Evolutionary conservation across 2,888 invertebrate genomes (phyloP), one percentile per base, ranked within the genome.

Genomic region (Rhingia rostrata): DNA sequence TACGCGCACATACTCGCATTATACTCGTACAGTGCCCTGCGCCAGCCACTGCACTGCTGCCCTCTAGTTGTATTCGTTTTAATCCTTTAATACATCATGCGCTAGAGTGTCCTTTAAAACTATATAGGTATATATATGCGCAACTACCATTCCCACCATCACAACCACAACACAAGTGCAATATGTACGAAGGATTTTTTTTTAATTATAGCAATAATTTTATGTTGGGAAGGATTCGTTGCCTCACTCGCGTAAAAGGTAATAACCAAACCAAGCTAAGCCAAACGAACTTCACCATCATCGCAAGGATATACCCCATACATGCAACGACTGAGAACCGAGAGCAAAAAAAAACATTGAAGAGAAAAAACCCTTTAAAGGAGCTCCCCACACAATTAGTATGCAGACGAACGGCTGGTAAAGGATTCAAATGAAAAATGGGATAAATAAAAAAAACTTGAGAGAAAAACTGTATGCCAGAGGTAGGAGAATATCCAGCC

Each of bases 181-280:
- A 47, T 53, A 70, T 61, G 39, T 72, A 45, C 39, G 64, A 72
- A 9, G 70, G 66, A 33, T 74, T 49, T 37, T 75, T 67, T 78
- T 83, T 84, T 84, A 84, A 84, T 84, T 84, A 84, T 74, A 56
- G 84, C 84, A 80, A 84, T 84, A 84, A 84, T 80, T 84, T 84
- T 80, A 80, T 84, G 80, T 70, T 84, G 78, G 45, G 74, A 56
- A 53, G 10, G 41, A 73, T 79, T 69, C 74, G 43, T 67, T 75
- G 66, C 60, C 58, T 61, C 47, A 12, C 70, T 70, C 80, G 70
- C 80, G 84, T 84, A 75, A 75, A 84, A 75, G 84, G 84, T 84
- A 84, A 84, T 84, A 84, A 84, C 64, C 74, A 70, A 84, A 79
- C 74, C 60, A 43, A 53, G 61, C 69, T 72, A 47, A 64, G 77